Conservation (phyloP, 23 tunicate genomes). For the Phallusia fumigata region DNA sequence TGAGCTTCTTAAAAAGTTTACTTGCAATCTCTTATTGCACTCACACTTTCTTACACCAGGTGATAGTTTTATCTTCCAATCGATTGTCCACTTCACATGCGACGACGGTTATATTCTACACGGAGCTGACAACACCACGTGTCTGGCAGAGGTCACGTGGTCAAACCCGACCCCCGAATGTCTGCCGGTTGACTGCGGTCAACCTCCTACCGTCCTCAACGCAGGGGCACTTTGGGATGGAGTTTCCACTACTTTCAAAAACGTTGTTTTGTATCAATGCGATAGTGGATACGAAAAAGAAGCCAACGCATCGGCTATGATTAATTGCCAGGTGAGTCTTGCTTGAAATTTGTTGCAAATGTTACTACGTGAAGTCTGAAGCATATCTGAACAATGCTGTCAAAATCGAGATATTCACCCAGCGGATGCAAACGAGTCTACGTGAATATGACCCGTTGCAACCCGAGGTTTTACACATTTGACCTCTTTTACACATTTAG, state of each 20-base stretch:
- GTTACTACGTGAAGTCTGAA: too few species aligned
- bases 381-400: too few species aligned
- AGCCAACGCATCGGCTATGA: slow-evolving; percentile 1
- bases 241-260: slow-evolving; percentile 28
- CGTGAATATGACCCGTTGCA: too few species aligned
- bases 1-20: too few species aligned
- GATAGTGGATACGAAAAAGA: slow-evolving; percentile 51
- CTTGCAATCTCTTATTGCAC: too few species aligned
- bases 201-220: slow-evolving; percentile 45
- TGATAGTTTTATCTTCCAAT: slow-evolving; percentile 18
- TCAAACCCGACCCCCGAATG: slow-evolving; percentile 50
- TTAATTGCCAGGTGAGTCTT: slow-evolving; percentile 37
- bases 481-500: too few species aligned
- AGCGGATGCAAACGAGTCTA: too few species aligned
- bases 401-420: too few species aligned
- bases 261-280: slow-evolving; percentile 43
- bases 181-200: slow-evolving; percentile 73
- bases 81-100: slow-evolving; percentile 48
- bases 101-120: slow-evolving; percentile 55
- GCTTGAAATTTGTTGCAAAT: too few species aligned
- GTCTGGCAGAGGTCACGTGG: slow-evolving; percentile 53
- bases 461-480: too few species aligned
- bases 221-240: slow-evolving; percentile 24
- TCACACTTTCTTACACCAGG: too few species aligned
- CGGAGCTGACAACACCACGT: slow-evolving; percentile 41